Percentiles rank a stretch among this genome's conserved stretches.
phyloP scores from a whole-genome alignment of 2,888 invertebrate genomes.

The Alviniconcha strummeri region DNA sequence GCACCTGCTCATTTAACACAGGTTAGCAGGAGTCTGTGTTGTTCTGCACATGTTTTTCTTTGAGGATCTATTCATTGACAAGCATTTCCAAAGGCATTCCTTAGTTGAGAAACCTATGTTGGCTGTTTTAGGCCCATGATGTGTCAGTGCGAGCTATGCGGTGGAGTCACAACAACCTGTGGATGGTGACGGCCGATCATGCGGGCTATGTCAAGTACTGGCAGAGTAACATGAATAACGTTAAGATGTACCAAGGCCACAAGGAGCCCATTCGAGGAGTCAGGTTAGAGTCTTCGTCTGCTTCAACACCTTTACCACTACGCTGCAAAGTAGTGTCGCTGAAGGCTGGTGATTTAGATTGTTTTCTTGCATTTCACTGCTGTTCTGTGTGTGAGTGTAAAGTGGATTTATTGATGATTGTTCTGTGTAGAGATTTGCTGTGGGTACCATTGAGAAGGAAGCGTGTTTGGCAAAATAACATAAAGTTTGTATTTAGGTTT shows the following conservation, averaged over 20 bases:
- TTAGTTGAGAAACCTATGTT: no score
- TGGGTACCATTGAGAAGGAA: no score
- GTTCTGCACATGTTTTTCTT: no score
- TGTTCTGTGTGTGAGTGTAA: neutral
- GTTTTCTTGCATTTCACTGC: neutral
- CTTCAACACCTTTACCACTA: conserved; percentile 27
- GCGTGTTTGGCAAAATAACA: no score
- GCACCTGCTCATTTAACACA: no score
- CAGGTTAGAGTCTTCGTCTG: conserved; percentile 80
- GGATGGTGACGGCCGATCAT: conserved; percentile 99
- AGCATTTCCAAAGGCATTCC: neutral
- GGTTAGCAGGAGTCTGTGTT: no score
- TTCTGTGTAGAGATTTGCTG: no score
- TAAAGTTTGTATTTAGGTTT: no score
- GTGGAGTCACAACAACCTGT: conserved; percentile 99
- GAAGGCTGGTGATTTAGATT: conserved; percentile 4
- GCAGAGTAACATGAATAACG: conserved; percentile 99
- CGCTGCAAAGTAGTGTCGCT: neutral
- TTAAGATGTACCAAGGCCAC: conserved; percentile 99
- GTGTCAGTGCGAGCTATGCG: conserved; percentile 99
- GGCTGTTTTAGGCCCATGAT: conserved; percentile 90
- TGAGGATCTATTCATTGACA: no score
- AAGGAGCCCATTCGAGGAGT: conserved; percentile 99
- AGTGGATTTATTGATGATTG: no score
- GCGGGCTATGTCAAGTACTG: conserved; percentile 99